Base-by-base conservation (phyloP, 1,140 invertebrate genomes). In the Prorops nasuta region DNA sequence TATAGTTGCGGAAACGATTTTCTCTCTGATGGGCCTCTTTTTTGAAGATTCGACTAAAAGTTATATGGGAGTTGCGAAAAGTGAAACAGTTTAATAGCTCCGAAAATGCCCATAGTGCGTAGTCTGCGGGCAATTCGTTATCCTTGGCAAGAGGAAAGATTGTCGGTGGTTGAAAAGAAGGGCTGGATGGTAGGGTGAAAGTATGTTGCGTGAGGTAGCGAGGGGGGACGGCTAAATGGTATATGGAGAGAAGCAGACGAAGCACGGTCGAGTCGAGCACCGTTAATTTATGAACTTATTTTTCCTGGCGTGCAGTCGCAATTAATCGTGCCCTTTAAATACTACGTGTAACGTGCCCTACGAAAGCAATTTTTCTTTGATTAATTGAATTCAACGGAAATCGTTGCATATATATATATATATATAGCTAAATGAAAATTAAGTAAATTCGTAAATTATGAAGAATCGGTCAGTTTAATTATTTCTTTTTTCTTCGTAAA, bases 281-380 rank as follows among this genome's bases (percentile, higher is more conserved):
- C 41, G 53, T 67, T 69, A 67, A 67, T 69, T 67, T 67, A 69
- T 69, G 53, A 58, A 60, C 56, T 64, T 65, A 64, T 67, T 69
- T 67, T 69, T 67, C 56, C 46, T 43, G 51, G 53, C 62, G 44
- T 53, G 50, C 46, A 51, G 50, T 49, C 47, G 58, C 62, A 55
- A 66, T 66, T 63, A 64, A 65, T 66, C 60, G 55, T 64, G 49
- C 49, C 38, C 53, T 64, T 66, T 66, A 64, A 64, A 66, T 67
- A 56, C 55, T 64, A 42, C 48, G 54, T 52, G 60, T 15, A 48
- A 56, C 58, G 36, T 45, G 56, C 48, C 41, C 39, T 63, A 53
- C 50, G 48, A 64, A n/a, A n/a, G n/a, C n/a, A n/a, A n/a, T n/a
- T n/a, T n/a, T n/a, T n/a, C n/a, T 56, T 56, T 62, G 58, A 60